phyloP scores from a whole-genome alignment of 2,113 vertebrate genomes.

The Ophiodon elongatus region DNA sequence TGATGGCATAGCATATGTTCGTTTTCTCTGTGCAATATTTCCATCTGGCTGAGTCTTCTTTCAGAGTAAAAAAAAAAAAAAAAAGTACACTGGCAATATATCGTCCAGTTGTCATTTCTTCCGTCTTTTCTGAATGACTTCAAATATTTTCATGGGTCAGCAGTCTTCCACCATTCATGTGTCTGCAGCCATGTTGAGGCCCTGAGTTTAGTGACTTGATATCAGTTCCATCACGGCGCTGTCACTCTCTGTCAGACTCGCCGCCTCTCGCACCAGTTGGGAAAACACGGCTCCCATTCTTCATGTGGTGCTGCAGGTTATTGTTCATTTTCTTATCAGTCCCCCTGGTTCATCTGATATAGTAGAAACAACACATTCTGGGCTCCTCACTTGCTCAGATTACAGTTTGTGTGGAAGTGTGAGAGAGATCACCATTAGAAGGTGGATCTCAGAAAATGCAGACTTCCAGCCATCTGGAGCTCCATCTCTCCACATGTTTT shows the following conservation, averaged over 20 bases:
- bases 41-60: not conserved
- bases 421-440: slow-evolving; percentile 60
- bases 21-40: not conserved
- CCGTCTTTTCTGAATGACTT: slow-evolving; percentile 30
- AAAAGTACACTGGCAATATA: not conserved
- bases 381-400: slow-evolving; percentile 45
- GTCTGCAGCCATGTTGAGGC: not conserved
- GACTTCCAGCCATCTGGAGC: slow-evolving; percentile 75
- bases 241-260: not conserved
- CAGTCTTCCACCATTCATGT: not conserved
- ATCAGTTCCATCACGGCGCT: slow-evolving; percentile 17
- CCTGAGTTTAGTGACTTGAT: slow-evolving; percentile 24
- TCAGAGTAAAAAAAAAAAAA: not conserved
- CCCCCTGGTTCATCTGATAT: slow-evolving; percentile 44
- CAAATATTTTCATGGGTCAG: slow-evolving; percentile 26
- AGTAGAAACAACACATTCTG: slow-evolving; percentile 37
- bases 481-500: slow-evolving; percentile 70
- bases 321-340: slow-evolving; percentile 56
- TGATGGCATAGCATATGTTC: not conserved
- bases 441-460: slow-evolving; percentile 63
- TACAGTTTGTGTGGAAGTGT: slow-evolving; percentile 59
- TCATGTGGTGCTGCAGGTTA: slow-evolving; percentile 40
- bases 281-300: not conserved
- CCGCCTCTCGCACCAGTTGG: slow-evolving; percentile 3
- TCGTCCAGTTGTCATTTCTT: slow-evolving; percentile 14